Conservation (phyloP, 1,140 invertebrate species). For the Chymomyza costata region DNA sequence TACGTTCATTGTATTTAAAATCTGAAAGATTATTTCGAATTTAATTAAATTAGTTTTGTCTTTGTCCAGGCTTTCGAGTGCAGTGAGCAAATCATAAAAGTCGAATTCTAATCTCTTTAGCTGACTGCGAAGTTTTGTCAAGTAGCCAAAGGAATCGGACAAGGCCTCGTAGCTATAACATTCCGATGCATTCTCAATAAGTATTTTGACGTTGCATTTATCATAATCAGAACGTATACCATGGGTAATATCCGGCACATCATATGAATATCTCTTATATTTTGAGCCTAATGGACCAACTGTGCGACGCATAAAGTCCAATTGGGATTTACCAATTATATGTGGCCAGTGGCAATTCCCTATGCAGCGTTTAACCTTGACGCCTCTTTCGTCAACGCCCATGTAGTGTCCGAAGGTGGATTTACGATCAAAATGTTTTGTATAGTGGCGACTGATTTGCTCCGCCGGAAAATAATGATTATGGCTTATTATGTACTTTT, state of each 20-base stretch:
- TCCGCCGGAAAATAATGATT: constrained; percentile 62
- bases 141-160: constrained; percentile 32
- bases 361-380: constrained; percentile 43
- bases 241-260: constrained; percentile 33
- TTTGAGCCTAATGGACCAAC: constrained; percentile 34
- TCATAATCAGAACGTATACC: constrained; percentile 6
- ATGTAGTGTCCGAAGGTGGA: constrained; percentile 20
- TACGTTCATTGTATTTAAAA: constrained; percentile 30
- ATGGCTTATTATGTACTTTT: constrained; percentile 56
- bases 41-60: constrained; percentile 32
- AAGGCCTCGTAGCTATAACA: constrained; percentile 17
- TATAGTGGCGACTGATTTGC: constrained; percentile 51
- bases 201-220: constrained; percentile 34
- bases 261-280: constrained; percentile 34
- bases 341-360: constrained; percentile 29
- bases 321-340: constrained; percentile 55
- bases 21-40: constrained; percentile 25
- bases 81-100: constrained; percentile 30
- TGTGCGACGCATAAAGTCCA: constrained; percentile 53
- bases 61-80: constrained; percentile 38
- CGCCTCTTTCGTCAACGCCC: constrained; percentile 18
- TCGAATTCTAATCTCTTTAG: constrained; percentile 34
- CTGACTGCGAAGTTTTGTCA: constrained; percentile 46
- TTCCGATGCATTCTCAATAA: constrained; percentile 38
- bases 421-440: constrained; percentile 20